Base-by-base conservation (phyloP, 64 coral and sea anemone species). In the Montipora sp. region DNA sequence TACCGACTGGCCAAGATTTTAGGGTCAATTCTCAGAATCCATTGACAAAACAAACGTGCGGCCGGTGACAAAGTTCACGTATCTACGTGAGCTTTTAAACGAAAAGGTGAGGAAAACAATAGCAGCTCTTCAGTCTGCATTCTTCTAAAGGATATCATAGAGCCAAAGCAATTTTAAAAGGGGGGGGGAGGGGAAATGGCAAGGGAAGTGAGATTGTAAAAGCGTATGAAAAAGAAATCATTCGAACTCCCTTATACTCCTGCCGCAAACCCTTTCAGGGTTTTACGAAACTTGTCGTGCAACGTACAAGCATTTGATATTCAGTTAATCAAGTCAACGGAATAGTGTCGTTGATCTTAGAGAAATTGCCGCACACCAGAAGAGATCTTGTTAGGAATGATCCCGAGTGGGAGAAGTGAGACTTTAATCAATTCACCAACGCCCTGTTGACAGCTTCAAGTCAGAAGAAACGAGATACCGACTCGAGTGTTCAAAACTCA, bases 81-180 rank as follows among this genome's bases (percentile, higher is more conserved):
- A 74, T 21, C 22, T 74, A 27, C 19, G 71, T 9, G 44, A 80
- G 47, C 47, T 80, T 12, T 16, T 80, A 1, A 36, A 36, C 27
- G 27, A 1, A 36, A 36, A 36, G 27, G 27, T 36, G 27, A 36
- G 27, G 27, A 36, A 36, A 36, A 1, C 0, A 36, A 36, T 0
- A 36, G 27, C 27, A 5, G 44, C 14, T 20, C 20, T 80, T 5
- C 24, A 24, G 24, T 24, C 78, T 45, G 10, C 55, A 53, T 1
- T 47, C 78, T 2, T 4, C 47, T n/a, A 45, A 80, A 59, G 83
- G 83, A 16, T 87, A 87, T 63, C 50, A 87, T 43, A 20, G 83
- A 50, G 63, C 83, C 6, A 19, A 48, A 71, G 16, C 63, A 2
- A 87, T 47, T 9, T 63, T 72, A n/a, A 87, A 73, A 1, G 24